Percentiles rank a stretch among this genome's conserved stretches.
Evolutionary conservation across 1,140 invertebrate species (phyloP).

Genomic region (Lepidotrigona ventralis): DNA sequence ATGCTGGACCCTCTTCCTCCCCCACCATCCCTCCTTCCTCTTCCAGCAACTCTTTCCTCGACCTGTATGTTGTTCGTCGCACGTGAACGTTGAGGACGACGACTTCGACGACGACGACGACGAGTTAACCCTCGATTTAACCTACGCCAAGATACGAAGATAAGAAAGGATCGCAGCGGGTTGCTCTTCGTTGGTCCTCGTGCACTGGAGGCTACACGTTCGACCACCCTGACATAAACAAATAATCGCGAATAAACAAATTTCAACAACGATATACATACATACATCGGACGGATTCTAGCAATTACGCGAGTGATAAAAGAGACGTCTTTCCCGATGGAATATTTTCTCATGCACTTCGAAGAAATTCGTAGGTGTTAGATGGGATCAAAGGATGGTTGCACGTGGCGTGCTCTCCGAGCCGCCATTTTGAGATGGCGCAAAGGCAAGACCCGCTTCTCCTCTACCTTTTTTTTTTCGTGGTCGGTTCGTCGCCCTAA

Average conservation of each 20-base stretch:
- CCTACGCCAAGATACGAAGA: conserved; percentile 50
- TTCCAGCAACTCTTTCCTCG: conserved; percentile 26
- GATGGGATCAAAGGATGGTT: not conserved
- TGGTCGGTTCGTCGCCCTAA: conserved; percentile 72
- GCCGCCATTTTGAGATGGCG: conserved; percentile 66
- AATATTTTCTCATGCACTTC: not conserved
- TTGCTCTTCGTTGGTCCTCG: conserved; percentile 7
- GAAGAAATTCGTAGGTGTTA: not conserved
- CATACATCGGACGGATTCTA: not conserved
- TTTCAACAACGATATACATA: not conserved
- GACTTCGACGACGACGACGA: conserved; percentile 37
- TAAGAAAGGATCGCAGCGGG: conserved; percentile 40
- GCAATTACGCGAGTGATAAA: not conserved
- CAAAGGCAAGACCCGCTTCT: conserved; percentile 35
- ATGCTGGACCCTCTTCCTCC: conserved; percentile 62
- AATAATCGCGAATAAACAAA: not conserved
- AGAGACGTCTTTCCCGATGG: no score
- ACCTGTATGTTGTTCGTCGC: conserved; percentile 34
- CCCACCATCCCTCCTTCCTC: conserved; percentile 35
- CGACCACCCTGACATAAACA: not conserved
- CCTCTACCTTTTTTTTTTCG: conserved; percentile 50
- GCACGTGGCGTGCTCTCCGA: not conserved
- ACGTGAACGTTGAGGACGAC: conserved; percentile 43
- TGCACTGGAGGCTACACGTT: not conserved
- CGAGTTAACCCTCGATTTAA: conserved; percentile 62